Percentiles rank a stretch among this genome's conserved stretches.
Conservation (phyloP, 2,113 vertebrate genomes). For the Abramis brama region DNA sequence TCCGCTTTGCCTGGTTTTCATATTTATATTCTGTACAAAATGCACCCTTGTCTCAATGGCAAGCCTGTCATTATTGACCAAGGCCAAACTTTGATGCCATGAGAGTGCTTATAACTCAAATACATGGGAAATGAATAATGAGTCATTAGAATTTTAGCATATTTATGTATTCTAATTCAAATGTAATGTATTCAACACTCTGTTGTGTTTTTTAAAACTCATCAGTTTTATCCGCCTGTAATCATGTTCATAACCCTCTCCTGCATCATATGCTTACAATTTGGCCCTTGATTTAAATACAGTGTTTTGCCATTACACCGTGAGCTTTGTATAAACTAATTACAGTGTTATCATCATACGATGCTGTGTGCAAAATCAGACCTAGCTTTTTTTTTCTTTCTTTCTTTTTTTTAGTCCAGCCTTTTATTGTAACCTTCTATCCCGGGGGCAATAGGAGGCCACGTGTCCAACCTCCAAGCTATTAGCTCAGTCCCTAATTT, state of each 20-base stretch:
- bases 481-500: slow-evolving; percentile 95
- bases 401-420: slow-evolving; percentile 87
- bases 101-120: slow-evolving; percentile 22
- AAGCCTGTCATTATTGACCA: slow-evolving; percentile 4
- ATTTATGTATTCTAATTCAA: slow-evolving; percentile 47
- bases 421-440: slow-evolving; percentile 81
- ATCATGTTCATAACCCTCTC: slow-evolving; percentile 87
- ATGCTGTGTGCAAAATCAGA: slow-evolving; percentile 81
- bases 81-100: slow-evolving; percentile 32
- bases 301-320: slow-evolving; percentile 96
- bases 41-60: slow-evolving; percentile 31
- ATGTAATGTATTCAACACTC: slow-evolving; percentile 67
- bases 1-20: slow-evolving; percentile 25
- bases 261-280: slow-evolving; percentile 97
- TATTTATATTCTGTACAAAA: slow-evolving; percentile 27
- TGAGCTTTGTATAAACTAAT: slow-evolving; percentile 99
- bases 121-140: slow-evolving; percentile 21
- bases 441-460: slow-evolving; percentile 81
- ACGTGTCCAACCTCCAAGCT: slow-evolving; percentile 87
- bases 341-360: slow-evolving; percentile 96
- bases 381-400: slow-evolving; percentile 53
- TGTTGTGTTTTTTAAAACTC: slow-evolving; percentile 47
- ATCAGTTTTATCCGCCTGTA: slow-evolving; percentile 90
- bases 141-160: slow-evolving; percentile 42
- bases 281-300: slow-evolving; percentile 99